phyloP scores from a whole-genome alignment of 2,888 invertebrate species.

The Philhelius pedissequus region DNA sequence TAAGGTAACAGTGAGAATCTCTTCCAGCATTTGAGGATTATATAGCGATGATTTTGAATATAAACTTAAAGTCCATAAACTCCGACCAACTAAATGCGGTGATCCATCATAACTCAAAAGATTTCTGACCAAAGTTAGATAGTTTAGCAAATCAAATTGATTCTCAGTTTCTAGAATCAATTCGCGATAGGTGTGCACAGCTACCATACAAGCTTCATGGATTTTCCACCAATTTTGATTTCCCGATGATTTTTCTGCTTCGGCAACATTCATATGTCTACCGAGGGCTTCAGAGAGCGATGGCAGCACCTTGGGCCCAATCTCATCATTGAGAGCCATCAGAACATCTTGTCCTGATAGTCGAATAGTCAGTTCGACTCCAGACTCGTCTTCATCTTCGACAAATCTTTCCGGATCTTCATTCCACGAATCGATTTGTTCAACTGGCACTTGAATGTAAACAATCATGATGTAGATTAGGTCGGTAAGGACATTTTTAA shows the following conservation, averaged over 20 bases:
- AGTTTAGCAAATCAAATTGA: conserved; percentile 77
- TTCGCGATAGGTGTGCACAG: conserved; percentile 81
- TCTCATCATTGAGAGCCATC: conserved; percentile 80
- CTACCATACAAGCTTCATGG: conserved; percentile 83
- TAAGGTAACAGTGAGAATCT: conserved; percentile 75
- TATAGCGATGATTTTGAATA: conserved; percentile 77
- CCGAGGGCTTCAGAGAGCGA: conserved; percentile 82
- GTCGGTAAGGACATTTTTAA: conserved; percentile 83
- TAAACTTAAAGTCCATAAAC: conserved; percentile 77
- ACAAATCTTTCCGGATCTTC: conserved; percentile 84
- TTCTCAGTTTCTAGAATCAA: conserved; percentile 75
- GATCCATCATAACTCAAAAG: conserved; percentile 76
- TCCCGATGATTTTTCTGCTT: conserved; percentile 79
- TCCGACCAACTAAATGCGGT: conserved; percentile 76
- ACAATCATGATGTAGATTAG: conserved; percentile 84
- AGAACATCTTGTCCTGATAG: conserved; percentile 84
- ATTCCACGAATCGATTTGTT: conserved; percentile 83
- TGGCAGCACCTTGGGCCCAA: conserved; percentile 80
- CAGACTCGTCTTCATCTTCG: conserved; percentile 84
- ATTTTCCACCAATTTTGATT: conserved; percentile 84
- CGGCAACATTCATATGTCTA: conserved; percentile 82
- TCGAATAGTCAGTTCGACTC: conserved; percentile 83
- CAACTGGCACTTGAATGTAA: conserved; percentile 86
- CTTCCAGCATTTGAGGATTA: conserved; percentile 76
- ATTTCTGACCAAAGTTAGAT: conserved; percentile 77